A percentile compares a stretch with the other conserved stretches of the same genome.
phyloP scores from a whole-genome alignment of 2,888 invertebrate species.

The Cataglyphis rosenhaueri region DNA sequence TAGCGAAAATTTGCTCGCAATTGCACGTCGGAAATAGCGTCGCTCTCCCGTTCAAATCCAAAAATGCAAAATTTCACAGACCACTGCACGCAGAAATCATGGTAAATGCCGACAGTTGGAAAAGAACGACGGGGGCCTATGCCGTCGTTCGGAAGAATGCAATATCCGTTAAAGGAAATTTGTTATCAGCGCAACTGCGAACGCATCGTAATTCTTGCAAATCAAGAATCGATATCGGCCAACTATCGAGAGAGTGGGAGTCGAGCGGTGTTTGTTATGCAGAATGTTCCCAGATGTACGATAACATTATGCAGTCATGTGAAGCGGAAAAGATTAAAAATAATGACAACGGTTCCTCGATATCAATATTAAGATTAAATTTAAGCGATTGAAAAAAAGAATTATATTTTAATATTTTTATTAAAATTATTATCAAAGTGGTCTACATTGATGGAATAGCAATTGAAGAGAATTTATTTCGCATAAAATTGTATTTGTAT shows the following conservation, averaged over 20 bases:
- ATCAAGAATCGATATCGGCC: constrained; percentile 61
- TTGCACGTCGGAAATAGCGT: constrained; percentile 50
- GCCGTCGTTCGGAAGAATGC: constrained; percentile 45
- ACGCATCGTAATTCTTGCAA: constrained; percentile 56
- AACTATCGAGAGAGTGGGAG: constrained; percentile 37
- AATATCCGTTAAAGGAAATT: constrained; percentile 62
- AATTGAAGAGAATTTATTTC: too few species aligned
- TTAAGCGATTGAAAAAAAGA: background rate
- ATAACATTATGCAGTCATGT: background rate
- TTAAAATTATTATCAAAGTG: too few species aligned
- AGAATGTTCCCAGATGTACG: background rate
- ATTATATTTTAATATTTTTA: too few species aligned
- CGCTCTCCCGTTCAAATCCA: constrained; percentile 24
- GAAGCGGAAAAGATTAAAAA: background rate
- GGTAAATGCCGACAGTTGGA: constrained; percentile 28
- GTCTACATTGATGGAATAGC: too few species aligned
- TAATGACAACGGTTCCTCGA: background rate
- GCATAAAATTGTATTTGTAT: too few species aligned
- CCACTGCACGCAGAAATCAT: constrained; percentile 40
- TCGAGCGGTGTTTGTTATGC: constrained; percentile 7
- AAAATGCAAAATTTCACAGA: constrained; percentile 54
- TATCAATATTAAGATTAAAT: constrained; percentile 9
- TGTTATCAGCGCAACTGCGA: constrained; percentile 49
- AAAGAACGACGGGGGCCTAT: constrained; percentile 22
- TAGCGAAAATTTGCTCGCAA: constrained; percentile 45